phyloP scores from a whole-genome alignment of 2,797 vertebrate species.

The Sebastes cheni region DNA sequence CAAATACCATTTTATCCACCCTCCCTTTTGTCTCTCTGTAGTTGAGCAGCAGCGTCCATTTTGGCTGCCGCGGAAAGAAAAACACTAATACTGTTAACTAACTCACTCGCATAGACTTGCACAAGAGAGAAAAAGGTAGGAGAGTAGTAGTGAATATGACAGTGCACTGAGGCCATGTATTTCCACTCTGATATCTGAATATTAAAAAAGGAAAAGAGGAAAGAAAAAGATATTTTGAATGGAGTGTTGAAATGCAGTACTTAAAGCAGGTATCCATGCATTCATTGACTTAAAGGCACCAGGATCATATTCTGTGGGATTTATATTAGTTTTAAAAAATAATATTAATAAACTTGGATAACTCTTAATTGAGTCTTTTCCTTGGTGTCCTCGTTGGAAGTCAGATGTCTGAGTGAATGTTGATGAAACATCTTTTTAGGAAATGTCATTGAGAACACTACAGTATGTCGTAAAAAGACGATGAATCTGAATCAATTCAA shows the following conservation, averaged over 20 bases:
- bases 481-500: not conserved
- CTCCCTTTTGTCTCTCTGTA: constrained; percentile 70
- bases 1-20: constrained; percentile 75
- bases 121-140: constrained; percentile 88
- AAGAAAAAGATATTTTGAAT: constrained; percentile 82
- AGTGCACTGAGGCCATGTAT: constrained; percentile 88
- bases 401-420: constrained; percentile 7
- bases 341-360: constrained; percentile 99
- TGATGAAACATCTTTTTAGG: not conserved
- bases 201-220: constrained; percentile 54
- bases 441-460: not conserved
- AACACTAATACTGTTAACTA: constrained; percentile 95
- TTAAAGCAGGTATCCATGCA: constrained; percentile 92
- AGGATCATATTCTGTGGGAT: constrained; percentile 89
- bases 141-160: constrained; percentile 83
- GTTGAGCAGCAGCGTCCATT: constrained; percentile 68
- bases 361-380: constrained; percentile 88
- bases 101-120: constrained; percentile 96
- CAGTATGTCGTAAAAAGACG: not conserved
- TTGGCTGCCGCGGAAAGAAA: constrained; percentile 90
- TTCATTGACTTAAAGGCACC: constrained; percentile 91
- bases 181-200: constrained; percentile 84
- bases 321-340: constrained; percentile 95
- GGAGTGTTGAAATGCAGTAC: constrained; percentile 92
- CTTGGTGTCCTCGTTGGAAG: constrained; percentile 44